A percentile compares a stretch with the other conserved stretches of the same genome.
phyloP scores from a whole-genome alignment of 2,113 vertebrate genomes.

The Onychostruthus taczanowskii region DNA sequence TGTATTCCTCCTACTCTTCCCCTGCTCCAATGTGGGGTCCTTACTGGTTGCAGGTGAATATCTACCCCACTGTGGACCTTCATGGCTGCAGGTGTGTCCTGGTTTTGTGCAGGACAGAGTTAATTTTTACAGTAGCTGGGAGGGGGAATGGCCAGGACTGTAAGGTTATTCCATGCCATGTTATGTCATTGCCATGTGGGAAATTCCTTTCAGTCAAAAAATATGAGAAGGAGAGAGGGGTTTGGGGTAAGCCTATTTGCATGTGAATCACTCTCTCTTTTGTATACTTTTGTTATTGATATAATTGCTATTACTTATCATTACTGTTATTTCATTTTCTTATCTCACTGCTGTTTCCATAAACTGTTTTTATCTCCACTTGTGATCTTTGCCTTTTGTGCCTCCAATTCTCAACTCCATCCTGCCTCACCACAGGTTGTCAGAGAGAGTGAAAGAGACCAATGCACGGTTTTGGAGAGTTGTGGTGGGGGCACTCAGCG shows the following conservation, averaged over 20 bases:
- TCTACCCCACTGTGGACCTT: background rate
- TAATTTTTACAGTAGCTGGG: background rate
- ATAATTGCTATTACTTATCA: background rate
- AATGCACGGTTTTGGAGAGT: background rate
- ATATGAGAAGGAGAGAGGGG: too few species aligned
- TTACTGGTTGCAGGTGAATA: background rate
- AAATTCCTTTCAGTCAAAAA: background rate
- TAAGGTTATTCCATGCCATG: background rate
- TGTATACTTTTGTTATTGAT: background rate
- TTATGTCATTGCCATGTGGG: background rate
- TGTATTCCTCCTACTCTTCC: background rate
- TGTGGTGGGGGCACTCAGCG: accelerated
- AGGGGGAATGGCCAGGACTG: background rate
- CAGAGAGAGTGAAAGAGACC: background rate
- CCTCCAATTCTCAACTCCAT: background rate
- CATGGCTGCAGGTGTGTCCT: background rate
- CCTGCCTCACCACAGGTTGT: accelerated
- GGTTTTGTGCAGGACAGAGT: background rate
- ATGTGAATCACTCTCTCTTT: background rate
- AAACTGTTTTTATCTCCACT: background rate
- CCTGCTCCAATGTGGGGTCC: background rate
- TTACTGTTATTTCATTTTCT: background rate
- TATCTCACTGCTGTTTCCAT: background rate
- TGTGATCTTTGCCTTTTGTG: background rate
- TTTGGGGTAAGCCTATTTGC: background rate